Evolutionary conservation across 2,888 invertebrate species (phyloP).

Genomic region (Prionchulus punctatus): DNA sequence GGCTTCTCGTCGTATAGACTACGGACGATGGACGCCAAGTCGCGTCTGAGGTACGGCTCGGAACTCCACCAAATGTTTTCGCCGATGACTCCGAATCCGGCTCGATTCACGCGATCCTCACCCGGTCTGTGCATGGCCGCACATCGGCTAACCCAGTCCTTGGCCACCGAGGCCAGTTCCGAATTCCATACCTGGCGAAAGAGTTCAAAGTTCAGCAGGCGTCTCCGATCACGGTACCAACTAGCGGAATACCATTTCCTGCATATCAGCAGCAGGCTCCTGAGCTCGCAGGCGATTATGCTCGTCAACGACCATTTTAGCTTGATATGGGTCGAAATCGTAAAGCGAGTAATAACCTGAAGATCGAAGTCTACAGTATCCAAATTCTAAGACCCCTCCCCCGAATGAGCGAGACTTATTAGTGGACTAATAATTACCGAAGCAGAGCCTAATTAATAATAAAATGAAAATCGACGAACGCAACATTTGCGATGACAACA

Average conservation of each 20-base stretch:
- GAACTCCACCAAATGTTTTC: slow-evolving; percentile 15
- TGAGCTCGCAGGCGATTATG: slow-evolving; percentile 12
- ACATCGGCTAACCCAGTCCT: slow-evolving; percentile 7
- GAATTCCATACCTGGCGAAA: slow-evolving; percentile 13
- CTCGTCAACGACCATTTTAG: slow-evolving; percentile 6
- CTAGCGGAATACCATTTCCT: slow-evolving; percentile 12
- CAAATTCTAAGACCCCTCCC: too few species aligned
- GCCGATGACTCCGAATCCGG: slow-evolving; percentile 9
- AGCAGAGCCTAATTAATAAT: too few species aligned
- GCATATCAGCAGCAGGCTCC: slow-evolving; percentile 13
- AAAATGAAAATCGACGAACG: too few species aligned
- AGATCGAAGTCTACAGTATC: too few species aligned
- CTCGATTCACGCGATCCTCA: neutral
- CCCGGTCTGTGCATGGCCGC: slow-evolving; percentile 11
- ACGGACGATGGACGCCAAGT: slow-evolving; percentile 7
- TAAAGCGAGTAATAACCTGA: too few species aligned
- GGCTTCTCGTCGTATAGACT: slow-evolving; percentile 14
- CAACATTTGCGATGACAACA: too few species aligned
- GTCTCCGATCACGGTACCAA: too few species aligned
- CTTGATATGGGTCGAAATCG: slow-evolving; percentile 5
- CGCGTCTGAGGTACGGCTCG: slow-evolving; percentile 4
- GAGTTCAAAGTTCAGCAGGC: neutral
- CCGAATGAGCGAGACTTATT: too few species aligned
- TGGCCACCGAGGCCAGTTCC: slow-evolving; percentile 9
- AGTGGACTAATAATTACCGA: too few species aligned